Conservation (phyloP, 2,888 invertebrate species). For the Blastobasis adustella region DNA sequence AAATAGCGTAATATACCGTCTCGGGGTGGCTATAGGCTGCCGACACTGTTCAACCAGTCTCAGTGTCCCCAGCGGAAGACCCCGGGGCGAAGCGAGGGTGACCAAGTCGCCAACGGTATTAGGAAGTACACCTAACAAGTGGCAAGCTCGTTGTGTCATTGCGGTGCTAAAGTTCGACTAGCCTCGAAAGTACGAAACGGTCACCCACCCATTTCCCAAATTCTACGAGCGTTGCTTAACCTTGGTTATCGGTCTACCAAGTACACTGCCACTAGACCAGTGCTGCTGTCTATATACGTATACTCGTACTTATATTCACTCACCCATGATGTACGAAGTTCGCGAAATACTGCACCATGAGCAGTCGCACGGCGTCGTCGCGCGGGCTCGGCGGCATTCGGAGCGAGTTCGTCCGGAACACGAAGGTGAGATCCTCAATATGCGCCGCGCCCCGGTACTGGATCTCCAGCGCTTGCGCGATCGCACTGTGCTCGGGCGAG, state of each 20-base stretch:
- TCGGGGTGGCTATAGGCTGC: too few relatives aligned
- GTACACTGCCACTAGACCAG: not conserved
- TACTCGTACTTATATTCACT: not conserved
- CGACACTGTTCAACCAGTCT: too few relatives aligned
- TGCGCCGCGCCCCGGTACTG: conserved; percentile 71
- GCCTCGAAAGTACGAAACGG: not conserved
- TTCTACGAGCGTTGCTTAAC: too few relatives aligned
- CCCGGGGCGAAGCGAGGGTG: too few relatives aligned
- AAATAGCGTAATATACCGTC: too few relatives aligned
- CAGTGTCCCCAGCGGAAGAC: too few relatives aligned
- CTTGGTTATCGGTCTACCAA: too few relatives aligned
- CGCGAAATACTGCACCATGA: conserved; percentile 17
- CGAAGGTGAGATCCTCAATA: conserved; percentile 73
- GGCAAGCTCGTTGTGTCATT: too few relatives aligned
- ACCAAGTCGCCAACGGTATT: too few relatives aligned
- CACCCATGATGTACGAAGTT: conserved; percentile 23
- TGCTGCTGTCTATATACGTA: too few relatives aligned
- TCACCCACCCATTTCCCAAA: not conserved
- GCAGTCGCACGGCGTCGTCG: conserved; percentile 20
- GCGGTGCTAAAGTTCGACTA: not conserved
- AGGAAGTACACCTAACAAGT: too few relatives aligned
- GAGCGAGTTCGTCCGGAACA: conserved; percentile 52
- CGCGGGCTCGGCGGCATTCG: conserved; percentile 7
- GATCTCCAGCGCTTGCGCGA: conserved; percentile 47
- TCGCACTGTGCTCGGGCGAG: conserved; percentile 56